Conservation (phyloP, 1,140 invertebrate species). For the Delia radicum region DNA sequence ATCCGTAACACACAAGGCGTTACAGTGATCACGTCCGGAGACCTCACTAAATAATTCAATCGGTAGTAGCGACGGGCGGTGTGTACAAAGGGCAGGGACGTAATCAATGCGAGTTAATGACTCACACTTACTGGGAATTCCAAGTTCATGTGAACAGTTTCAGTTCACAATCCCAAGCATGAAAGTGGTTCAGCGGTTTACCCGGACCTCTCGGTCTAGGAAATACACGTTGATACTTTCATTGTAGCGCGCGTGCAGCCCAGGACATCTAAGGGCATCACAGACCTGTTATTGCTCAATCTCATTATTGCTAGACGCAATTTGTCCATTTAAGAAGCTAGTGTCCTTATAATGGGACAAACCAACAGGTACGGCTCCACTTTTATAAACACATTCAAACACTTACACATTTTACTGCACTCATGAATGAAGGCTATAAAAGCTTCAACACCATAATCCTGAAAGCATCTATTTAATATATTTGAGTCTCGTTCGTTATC, state of each 20-base stretch:
- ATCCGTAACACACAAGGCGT: conserved; percentile 29
- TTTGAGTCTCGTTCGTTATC: too few species aligned
- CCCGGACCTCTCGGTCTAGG: conserved; percentile 68
- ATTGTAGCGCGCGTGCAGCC: conserved; percentile 27
- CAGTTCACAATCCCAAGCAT: conserved; percentile 77
- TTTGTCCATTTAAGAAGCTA: conserved; percentile 28
- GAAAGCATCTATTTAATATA: too few species aligned
- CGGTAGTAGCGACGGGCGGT: conserved; percentile 88
- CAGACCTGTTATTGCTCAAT: conserved; percentile 27
- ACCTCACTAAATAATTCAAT: conserved; percentile 64
- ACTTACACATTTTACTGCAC: too few species aligned
- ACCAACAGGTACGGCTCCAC: conserved; percentile 64
- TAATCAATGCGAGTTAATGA: too few species aligned
- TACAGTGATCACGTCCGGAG: conserved; percentile 32
- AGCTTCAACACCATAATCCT: too few species aligned
- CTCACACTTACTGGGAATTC: too few species aligned
- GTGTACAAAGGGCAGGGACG: conserved; percentile 81
- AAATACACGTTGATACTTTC: conserved; percentile 54
- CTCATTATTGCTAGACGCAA: conserved; percentile 27
- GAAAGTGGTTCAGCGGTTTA: conserved; percentile 75
- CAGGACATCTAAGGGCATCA: conserved; percentile 27
- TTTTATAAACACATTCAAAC: too few species aligned
- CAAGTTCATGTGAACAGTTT: too few species aligned
- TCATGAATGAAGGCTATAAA: too few species aligned
- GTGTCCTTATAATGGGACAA: conserved; percentile 26